A percentile compares a stretch with the other conserved stretches of the same genome.
phyloP scores from a whole-genome alignment of 2,797 vertebrate genomes.

The Gorsachius magnificus region DNA sequence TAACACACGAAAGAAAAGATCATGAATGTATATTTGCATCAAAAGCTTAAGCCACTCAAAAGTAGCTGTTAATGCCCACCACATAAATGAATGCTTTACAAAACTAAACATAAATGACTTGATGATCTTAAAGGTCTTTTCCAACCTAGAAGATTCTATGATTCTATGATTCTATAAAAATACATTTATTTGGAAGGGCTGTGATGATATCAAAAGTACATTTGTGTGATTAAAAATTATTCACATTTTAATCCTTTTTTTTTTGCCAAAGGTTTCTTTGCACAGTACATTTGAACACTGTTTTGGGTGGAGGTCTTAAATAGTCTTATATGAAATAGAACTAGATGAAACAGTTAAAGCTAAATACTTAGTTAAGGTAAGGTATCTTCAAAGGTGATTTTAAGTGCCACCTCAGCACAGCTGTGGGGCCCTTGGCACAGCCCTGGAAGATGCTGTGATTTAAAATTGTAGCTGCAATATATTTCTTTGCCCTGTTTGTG shows the following conservation, averaged over 20 bases:
- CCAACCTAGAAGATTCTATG: too few relatives aligned
- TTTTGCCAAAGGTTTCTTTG: neutral
- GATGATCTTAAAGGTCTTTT: too few relatives aligned
- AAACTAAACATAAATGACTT: neutral
- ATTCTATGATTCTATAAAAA: neutral
- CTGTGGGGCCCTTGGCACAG: neutral
- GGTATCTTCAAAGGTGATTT: constrained; percentile 15
- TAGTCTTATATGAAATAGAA: neutral
- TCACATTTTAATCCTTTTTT: neutral
- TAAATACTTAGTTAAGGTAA: neutral
- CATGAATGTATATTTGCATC: neutral
- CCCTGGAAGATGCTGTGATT: neutral
- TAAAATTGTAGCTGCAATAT: neutral
- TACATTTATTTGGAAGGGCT: neutral
- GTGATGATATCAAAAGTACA: neutral
- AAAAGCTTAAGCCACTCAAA: neutral
- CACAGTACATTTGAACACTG: neutral
- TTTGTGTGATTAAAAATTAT: neutral
- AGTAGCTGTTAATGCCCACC: neutral
- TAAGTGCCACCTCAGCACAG: neutral
- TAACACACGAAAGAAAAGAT: neutral
- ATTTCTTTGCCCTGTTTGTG: neutral
- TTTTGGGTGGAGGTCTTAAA: neutral
- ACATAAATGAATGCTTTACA: neutral
- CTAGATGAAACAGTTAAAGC: neutral